Conservation (phyloP, 2,797 vertebrate species). For the Pygocentrus nattereri region DNA sequence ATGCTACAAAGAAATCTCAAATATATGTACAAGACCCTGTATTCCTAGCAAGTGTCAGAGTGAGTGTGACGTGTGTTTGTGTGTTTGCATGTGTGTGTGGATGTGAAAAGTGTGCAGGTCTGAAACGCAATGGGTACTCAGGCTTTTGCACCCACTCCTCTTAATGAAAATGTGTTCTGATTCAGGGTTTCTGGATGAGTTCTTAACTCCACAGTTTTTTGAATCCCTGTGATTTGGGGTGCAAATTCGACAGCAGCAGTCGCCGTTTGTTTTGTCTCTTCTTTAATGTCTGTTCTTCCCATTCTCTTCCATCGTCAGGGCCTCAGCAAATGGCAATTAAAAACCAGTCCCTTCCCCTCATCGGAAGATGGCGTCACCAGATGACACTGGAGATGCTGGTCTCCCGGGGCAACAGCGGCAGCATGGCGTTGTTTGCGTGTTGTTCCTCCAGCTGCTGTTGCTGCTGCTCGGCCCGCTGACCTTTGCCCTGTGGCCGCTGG, state of each 20-base stretch:
- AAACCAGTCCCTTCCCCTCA: conserved; percentile 66
- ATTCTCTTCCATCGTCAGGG: background rate
- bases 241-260: conserved; percentile 39
- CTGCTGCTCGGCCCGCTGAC: conserved; percentile 87
- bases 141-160: conserved; percentile 19
- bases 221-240: conserved; percentile 15
- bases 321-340: background rate
- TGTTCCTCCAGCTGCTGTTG: conserved; percentile 94
- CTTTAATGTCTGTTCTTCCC: conserved; percentile 36
- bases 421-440: conserved; percentile 96
- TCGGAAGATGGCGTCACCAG: conserved; percentile 87
- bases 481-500: conserved; percentile 86
- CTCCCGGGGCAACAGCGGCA: conserved; percentile 96
- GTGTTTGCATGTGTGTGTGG: conserved; percentile 37
- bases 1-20: conserved; percentile 91
- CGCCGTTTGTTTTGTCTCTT: background rate
- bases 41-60: conserved; percentile 76
- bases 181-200: background rate
- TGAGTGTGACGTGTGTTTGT: conserved; percentile 24
- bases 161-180: conserved; percentile 12
- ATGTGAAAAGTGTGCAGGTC: conserved; percentile 16
- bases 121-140: conserved; percentile 34
- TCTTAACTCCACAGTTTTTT: background rate
- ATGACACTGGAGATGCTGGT: conserved; percentile 99
- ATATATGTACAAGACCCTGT: conserved; percentile 94